A percentile compares a stretch with the other conserved stretches of the same genome.
phyloP scores from a whole-genome alignment of 2,888 invertebrate species.

The Margaritifera margaritifera region DNA sequence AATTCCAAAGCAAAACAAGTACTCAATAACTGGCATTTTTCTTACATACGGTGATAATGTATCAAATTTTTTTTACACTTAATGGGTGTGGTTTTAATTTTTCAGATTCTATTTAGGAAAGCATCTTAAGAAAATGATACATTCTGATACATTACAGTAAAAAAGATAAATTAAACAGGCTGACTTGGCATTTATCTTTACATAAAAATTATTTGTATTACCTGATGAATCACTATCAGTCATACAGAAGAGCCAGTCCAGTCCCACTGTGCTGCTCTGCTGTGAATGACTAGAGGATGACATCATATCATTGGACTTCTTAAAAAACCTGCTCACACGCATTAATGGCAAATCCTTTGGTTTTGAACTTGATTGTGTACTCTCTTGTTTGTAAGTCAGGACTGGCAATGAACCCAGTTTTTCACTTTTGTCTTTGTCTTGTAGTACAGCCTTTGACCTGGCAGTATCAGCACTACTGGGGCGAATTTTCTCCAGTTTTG shows the following conservation, averaged over 20 bases:
- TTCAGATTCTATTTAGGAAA: too few species aligned
- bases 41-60: too few species aligned
- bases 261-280: constrained; percentile 76
- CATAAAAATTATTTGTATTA: constrained; percentile 2
- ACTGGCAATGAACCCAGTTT: constrained; percentile 27
- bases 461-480: constrained; percentile 42
- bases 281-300: constrained; percentile 38
- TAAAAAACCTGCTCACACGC: constrained; percentile 33
- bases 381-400: constrained; percentile 17
- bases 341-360: constrained; percentile 39
- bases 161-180: too few species aligned
- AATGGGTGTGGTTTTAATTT: too few species aligned
- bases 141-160: too few species aligned
- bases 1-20: too few species aligned
- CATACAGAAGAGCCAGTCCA: constrained; percentile 79
- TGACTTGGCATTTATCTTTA: too few species aligned
- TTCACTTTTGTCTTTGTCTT: constrained; percentile 25
- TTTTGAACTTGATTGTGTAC: constrained; percentile 16
- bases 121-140: too few species aligned
- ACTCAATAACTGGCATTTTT: too few species aligned
- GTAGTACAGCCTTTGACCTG: constrained; percentile 9
- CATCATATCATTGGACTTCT: constrained; percentile 30
- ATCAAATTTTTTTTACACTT: too few species aligned
- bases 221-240: constrained; percentile 67
- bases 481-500: constrained; percentile 19